Percentiles rank a stretch among this genome's conserved stretches.
phyloP scores from a whole-genome alignment of 37 sponge, comb jelly and placozoan species.

The Aplysina aerophoba region DNA sequence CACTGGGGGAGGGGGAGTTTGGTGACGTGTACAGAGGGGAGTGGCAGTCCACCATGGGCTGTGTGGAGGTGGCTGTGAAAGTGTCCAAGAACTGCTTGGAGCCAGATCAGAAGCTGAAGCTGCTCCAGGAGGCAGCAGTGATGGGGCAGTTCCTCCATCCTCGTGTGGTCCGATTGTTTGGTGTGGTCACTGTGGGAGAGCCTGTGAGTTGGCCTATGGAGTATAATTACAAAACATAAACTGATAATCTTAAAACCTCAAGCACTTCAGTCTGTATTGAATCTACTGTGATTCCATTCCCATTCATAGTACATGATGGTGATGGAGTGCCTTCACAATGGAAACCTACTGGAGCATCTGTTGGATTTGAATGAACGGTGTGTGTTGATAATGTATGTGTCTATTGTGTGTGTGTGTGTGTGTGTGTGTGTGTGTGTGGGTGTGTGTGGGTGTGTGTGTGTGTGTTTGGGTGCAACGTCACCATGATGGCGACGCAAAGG shows the following conservation, averaged over 20 bases:
- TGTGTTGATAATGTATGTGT: too few relatives aligned
- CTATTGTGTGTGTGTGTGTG: too few relatives aligned
- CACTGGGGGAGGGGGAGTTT: slow-evolving; percentile 1
- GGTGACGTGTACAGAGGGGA: background rate
- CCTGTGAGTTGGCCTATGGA: too few relatives aligned
- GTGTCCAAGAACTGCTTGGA: background rate
- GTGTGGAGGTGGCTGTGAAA: slow-evolving; percentile 18
- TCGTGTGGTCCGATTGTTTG: background rate
- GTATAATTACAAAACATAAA: too few relatives aligned
- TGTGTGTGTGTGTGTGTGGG: too few relatives aligned
- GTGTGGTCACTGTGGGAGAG: background rate
- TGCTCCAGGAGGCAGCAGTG: slow-evolving; percentile 19
- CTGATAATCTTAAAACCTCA: too few relatives aligned
- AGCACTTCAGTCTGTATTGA: too few relatives aligned
- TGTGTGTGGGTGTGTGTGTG: too few relatives aligned
- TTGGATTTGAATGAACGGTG: background rate
- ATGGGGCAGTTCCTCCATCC: slow-evolving; percentile 11
- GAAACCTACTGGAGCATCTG: background rate
- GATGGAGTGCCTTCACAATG: slow-evolving; percentile 4
- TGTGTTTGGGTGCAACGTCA: too few relatives aligned
- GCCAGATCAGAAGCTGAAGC: background rate
- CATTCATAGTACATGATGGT: background rate
- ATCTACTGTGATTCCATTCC: background rate
- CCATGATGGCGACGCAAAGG: too few relatives aligned
- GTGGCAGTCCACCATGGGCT: slow-evolving; percentile 17